Evolutionary conservation across 2,113 vertebrate species (phyloP).

Genomic region (Harpagus bidentatus): DNA sequence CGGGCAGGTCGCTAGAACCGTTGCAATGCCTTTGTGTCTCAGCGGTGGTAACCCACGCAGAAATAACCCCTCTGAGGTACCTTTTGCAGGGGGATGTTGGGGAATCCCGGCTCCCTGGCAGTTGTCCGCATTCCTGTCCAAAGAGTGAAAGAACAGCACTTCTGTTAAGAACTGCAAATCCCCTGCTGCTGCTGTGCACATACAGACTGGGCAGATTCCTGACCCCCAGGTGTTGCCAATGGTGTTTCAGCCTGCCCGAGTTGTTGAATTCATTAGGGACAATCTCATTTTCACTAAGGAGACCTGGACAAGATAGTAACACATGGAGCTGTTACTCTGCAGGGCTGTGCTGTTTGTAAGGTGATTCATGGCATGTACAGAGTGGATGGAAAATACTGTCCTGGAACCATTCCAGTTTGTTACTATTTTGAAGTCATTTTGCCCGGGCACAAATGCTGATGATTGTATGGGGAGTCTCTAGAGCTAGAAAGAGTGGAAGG

Average conservation of each 20-base stretch:
- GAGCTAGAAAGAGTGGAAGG: background rate
- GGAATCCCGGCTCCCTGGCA: background rate
- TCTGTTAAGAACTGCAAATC: background rate
- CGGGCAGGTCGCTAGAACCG: rapidly evolving
- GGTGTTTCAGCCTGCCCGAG: background rate
- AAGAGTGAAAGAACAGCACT: background rate
- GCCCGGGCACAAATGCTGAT: background rate
- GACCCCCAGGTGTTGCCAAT: background rate
- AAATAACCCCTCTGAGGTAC: background rate
- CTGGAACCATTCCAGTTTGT: background rate
- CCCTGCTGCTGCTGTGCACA: rapidly evolving
- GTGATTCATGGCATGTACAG: background rate
- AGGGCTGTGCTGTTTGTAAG: background rate
- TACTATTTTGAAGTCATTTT: background rate
- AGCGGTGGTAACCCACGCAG: background rate
- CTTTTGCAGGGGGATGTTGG: background rate
- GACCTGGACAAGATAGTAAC: background rate
- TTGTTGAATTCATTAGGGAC: background rate
- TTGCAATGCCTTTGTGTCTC: background rate
- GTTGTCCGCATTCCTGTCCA: background rate
- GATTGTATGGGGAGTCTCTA: background rate
- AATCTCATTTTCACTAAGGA: background rate
- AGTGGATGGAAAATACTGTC: background rate
- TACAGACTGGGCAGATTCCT: background rate
- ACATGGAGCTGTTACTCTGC: background rate